phyloP scores from a whole-genome alignment of 2,888 invertebrate species.

The Pseudococcus viburni region DNA sequence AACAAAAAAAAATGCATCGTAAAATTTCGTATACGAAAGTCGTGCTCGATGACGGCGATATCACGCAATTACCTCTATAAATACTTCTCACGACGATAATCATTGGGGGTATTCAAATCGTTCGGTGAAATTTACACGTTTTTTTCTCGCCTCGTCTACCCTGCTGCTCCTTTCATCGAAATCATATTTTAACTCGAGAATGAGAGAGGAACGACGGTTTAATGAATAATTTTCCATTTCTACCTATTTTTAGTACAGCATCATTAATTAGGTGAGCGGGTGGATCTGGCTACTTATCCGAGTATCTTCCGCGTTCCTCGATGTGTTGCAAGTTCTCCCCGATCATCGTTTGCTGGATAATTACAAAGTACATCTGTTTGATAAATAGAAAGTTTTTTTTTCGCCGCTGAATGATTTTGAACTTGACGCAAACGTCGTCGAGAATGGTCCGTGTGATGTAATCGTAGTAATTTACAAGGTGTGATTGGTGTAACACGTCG shows the following conservation, averaged over 20 bases:
- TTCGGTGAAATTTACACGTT: constrained; percentile 8
- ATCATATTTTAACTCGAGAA: too few relatives aligned
- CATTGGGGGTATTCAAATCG: background rate
- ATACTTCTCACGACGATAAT: constrained; percentile 24
- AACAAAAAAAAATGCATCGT: background rate
- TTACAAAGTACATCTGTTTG: background rate
- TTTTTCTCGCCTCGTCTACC: background rate
- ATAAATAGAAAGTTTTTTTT: constrained; percentile 11
- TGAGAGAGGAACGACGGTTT: too few relatives aligned
- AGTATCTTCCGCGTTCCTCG: background rate
- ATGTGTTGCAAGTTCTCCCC: background rate
- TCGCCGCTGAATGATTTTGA: constrained; percentile 9
- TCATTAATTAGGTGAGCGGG: constrained; percentile 14
- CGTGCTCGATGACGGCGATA: constrained; percentile 32
- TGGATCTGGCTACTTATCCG: background rate
- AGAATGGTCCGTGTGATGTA: background rate
- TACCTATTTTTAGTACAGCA: background rate
- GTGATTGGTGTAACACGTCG: background rate
- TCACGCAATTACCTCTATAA: constrained; percentile 21
- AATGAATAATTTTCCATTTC: background rate
- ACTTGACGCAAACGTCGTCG: background rate
- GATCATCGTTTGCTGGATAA: background rate
- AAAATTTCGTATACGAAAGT: constrained; percentile 30
- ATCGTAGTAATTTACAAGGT: constrained; percentile 15
- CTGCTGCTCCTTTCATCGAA: background rate